Evolutionary conservation across 1,140 invertebrate species (phyloP), one percentile per base, ranked within the genome.

Genomic region (Drosophila oshimai): DNA sequence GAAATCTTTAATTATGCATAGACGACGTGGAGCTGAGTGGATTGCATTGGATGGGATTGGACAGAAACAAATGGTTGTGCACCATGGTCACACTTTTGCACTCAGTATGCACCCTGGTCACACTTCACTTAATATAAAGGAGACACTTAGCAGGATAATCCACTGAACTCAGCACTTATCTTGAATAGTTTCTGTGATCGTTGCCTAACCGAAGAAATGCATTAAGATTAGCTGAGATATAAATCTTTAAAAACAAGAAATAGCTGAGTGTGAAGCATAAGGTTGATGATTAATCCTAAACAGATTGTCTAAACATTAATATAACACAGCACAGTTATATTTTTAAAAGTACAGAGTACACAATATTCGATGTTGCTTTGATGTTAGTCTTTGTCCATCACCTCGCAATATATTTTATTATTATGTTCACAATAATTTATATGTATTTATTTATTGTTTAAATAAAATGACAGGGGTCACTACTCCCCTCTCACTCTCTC

Each of bases 361-460:
- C 6, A 1, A 6, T n/a, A 45, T 31, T 42, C 34, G 24, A n/a
- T n/a, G n/a, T 15, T 44, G 18, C 17, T 44, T 36, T 12, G 22
- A 24, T 54, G 13, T 24, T 42, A 36, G 50, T 17, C 12, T 39
- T 50, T 29, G 26, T 68, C n/a, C 45, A 54, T 18, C 13, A 34
- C 9, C 45, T 44, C 45, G 60, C 60, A 60, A 64, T 75, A 60
- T 68, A 62, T 68, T 86, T 75, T 72, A 72, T 75, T 72, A 72
- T 72, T 79, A 51, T 58, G 49, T 72, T 67, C 55, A 51, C 42
- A 51, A 79, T 75, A 79, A 60, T 75, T 72, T 84, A 62, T 74
- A 33, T 60, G 61, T 72, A 76, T 69, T 62, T 73, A 76, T 76
- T 71, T 70, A 67, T 83, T 70, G 58, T 69, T 79, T 87, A 73